Evolutionary conservation across 2,888 invertebrate genomes (phyloP), one percentile per base, ranked within the genome.

Genomic region (Netelia melanura): DNA sequence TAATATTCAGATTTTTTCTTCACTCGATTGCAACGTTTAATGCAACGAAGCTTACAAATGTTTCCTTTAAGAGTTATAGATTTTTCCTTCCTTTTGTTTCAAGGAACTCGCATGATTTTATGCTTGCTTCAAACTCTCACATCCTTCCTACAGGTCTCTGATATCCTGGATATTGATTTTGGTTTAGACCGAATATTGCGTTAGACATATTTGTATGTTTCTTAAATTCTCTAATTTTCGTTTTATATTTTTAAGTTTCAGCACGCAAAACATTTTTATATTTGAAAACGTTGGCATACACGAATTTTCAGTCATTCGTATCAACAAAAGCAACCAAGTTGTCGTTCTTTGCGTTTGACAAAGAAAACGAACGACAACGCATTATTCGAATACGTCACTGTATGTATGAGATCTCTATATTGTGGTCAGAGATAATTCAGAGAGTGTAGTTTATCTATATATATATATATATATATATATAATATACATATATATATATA

Each of bases 361-460:
- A 71, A n/a, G 17, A 44, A 52, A 3, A n/a, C 21, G 65, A 56
- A 70, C 10, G 6, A 6, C 38, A 71, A 65, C 44, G 44, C 30
- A 71, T 54, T 38, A 70, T 70, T 70, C 43, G 44, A 17, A 56
- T n/a, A 54, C 64, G 64, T 30, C 54, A 75, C 9, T 64, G 11
- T 52, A 38, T n/a, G 68, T 44, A 64, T 17, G 67, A 61, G 52
- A 62, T 72, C 74, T 79, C 17, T 67, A 72, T 52, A 62, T 52
- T 30, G 23, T 65, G 61, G 25, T 14, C 17, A 65, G 25, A 58
- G 21, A 67, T 64, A 14, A 74, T 72, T 54, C 52, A 61, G 38
- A 72, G 30, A 79, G 72, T 62, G 48, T 70, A 75, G 74, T 75
- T 70, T 82, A 61, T 76, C 44, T 71, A 67, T 58, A 65, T 74